These are phyloP conservation scores for Adelges cooleyi DNA, from an alignment of 1,140 invertebrate species.

Conservation along the genomic window DNA sequence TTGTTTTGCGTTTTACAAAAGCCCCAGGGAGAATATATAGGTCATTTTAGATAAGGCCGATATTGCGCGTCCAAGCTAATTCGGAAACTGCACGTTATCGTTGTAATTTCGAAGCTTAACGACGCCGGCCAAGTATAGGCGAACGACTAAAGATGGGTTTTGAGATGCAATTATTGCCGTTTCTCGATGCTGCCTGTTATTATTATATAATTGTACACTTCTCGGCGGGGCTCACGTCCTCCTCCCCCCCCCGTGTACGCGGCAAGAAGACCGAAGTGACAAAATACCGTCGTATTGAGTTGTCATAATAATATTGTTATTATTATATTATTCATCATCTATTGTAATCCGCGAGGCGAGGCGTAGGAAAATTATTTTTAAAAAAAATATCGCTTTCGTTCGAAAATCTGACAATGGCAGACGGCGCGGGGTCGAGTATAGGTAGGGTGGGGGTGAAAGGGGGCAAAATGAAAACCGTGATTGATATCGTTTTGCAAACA, in stretches of 20 bases:
- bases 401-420: slow-evolving; percentile 14
- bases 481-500: slow-evolving; percentile 18
- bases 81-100: not conserved
- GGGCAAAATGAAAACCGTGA: not conserved
- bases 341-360: no score
- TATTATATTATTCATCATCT: no score
- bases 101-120: not conserved
- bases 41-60: not conserved
- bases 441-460: not conserved
- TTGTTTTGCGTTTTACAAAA: not conserved
- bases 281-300: no score
- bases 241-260: no score
- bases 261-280: no score
- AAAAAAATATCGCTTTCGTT: slow-evolving; percentile 24
- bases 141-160: no score
- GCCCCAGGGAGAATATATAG: not conserved
- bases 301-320: no score
- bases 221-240: no score
- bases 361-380: slow-evolving; percentile 17
- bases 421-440: not conserved
- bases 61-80: not conserved
- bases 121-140: no score
- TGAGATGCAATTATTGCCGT: no score
- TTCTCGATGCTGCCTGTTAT: no score
- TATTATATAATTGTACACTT: no score